Evolutionary conservation across 1,140 invertebrate species (phyloP), one percentile per base, ranked within the genome.

Genomic region (Drosophila tropicalis): DNA sequence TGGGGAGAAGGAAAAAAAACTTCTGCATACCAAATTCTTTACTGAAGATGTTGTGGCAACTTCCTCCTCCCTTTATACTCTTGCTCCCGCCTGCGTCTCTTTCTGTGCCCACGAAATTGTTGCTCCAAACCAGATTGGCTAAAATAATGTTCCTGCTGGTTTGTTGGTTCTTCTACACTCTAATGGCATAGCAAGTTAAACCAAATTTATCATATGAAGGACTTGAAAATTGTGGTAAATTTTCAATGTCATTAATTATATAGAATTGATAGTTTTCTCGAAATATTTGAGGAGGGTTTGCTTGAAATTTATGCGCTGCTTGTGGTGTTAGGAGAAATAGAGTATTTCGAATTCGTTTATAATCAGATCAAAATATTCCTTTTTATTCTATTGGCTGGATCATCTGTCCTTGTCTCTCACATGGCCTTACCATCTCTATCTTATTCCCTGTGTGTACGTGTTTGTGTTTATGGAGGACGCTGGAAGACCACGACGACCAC

Each of bases 11-110:
- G 34, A 36, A 62, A 44, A 22, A 63, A 34, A 25, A 44, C 74
- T 70, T 71, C 83, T 89, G 83, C 83, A 87, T 87, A 87, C 83
- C 83, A 89, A 87, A 87, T 87, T 87, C 79, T 87, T 86, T 70
- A 69, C 71, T 80, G 66, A 89, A 87, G 83, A 87, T 79, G 83
- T 86, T 86, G 83, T 70, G 84, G 83, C 83, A 83, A 89, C 75
- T 87, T 87, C 72, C 62, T 39, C 41, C 44, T 29, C 13, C 34
- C 40, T 32, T 3, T 29, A 29, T 34, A n/a, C 13, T 12, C 10
- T 17, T 39, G 5, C 40, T 25, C 3, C 44, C 13, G 7, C 7
- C n/a, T 34, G 6, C 34, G n/a, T 51, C 17, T 47, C 36, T 32
- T 36, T 36, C 22, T 41, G 19, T 68, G 62, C 62, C 69, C 69